Conservation (phyloP, 1,140 invertebrate genomes). For the Elysia chlorotica region DNA sequence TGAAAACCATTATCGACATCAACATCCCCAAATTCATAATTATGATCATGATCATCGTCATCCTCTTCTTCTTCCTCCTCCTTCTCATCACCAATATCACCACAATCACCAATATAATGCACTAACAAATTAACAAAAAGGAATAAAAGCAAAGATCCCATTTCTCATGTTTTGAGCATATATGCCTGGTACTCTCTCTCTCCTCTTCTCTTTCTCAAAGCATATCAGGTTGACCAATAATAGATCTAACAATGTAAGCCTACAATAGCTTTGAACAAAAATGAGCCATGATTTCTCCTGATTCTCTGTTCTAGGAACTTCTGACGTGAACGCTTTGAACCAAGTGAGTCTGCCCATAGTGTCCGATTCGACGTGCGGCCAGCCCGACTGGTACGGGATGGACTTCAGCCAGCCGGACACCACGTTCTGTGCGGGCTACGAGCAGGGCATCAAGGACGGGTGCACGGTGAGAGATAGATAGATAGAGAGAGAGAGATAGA, state of each 20-base stretch:
- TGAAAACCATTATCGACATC: no score
- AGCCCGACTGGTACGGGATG: conserved; percentile 41
- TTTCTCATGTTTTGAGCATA: not conserved
- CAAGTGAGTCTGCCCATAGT: conserved; percentile 42
- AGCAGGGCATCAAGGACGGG: no score
- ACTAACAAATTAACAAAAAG: no score
- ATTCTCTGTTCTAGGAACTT: conserved; percentile 29
- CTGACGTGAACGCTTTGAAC: conserved; percentile 33
- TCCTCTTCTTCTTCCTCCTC: no score
- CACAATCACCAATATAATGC: no score
- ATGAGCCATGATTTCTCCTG: not conserved
- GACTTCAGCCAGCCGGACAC: conserved; percentile 37
- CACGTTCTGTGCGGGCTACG: no score
- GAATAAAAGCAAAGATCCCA: not conserved
- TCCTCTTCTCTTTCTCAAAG: not conserved
- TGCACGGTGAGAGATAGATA: no score
- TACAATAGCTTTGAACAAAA: no score
- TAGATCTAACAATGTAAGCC: not conserved
- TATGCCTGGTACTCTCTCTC: not conserved
- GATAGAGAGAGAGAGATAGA: no score
- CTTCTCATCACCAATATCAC: no score
- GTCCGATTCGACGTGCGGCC: conserved; percentile 30
- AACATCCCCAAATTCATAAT: no score
- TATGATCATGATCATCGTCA: no score
- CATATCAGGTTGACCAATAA: not conserved